Evolutionary conservation across 2,888 invertebrate species (phyloP).

Genomic region (Hypselothyrea guttata): DNA sequence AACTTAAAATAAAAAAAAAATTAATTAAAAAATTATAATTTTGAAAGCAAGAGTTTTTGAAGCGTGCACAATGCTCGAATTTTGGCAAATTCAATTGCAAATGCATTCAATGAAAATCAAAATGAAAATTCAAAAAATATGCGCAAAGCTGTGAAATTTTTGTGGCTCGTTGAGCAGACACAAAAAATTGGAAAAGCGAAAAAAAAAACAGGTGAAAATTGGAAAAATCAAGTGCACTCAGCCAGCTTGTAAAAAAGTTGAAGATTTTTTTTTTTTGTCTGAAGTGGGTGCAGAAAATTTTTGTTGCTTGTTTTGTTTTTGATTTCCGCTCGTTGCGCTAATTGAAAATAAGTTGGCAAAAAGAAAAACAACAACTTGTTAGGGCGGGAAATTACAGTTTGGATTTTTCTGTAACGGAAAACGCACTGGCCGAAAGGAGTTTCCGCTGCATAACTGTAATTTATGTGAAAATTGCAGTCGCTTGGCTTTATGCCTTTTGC

Average conservation of each 20-base stretch:
- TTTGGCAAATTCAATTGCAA: slow-evolving; percentile 25
- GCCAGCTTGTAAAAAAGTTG: slow-evolving; percentile 10
- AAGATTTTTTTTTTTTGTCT: slow-evolving; percentile 6
- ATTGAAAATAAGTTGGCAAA: slow-evolving; percentile 46
- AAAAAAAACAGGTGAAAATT: slow-evolving; percentile 55
- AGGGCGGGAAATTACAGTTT: neutral
- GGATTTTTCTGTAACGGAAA: slow-evolving; percentile 41
- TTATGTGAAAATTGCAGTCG: slow-evolving; percentile 36
- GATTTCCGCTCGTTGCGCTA: slow-evolving; percentile 58
- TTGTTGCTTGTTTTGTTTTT: slow-evolving; percentile 33
- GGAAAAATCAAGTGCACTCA: slow-evolving; percentile 30
- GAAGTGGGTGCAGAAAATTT: slow-evolving; percentile 54
- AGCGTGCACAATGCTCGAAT: slow-evolving; percentile 18
- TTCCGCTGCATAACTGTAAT: slow-evolving; percentile 68
- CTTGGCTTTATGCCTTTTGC: no score
- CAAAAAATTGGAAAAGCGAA: slow-evolving; percentile 30
- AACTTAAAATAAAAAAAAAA: slow-evolving; percentile 15
- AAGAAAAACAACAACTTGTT: neutral
- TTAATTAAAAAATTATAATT: slow-evolving; percentile 8
- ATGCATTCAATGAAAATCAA: no score
- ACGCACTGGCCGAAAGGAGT: slow-evolving; percentile 54
- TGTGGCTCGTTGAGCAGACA: slow-evolving; percentile 47
- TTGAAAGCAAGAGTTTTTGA: slow-evolving; percentile 5
- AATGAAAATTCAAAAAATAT: slow-evolving; percentile 42
- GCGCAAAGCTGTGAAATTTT: slow-evolving; percentile 57